Base-by-base conservation (phyloP, 2,888 invertebrate species). In the Heteromurus nitidus region DNA sequence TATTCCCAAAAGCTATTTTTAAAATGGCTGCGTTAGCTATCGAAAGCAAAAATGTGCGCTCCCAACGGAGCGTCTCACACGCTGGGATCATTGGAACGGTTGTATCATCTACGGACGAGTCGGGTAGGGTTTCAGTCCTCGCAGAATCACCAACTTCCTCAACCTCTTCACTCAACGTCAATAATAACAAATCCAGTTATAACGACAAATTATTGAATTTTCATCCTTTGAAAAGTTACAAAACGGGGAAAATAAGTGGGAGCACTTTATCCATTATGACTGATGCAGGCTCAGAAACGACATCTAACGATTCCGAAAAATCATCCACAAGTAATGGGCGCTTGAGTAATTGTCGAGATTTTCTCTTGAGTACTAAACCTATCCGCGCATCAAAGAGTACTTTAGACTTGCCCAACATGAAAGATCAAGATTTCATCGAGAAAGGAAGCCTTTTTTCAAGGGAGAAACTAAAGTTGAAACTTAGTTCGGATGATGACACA, bases 151-250 rank as follows among this genome's bases (percentile, higher is more conserved):
- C 69, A 9, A 67, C 75, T 18, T 42, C 67, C 18, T 75, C 75
- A 55, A 22, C 58, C 0, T 75, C 67, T 1, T 26, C 22, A 55
- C 20, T 73, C 20, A 75, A 75, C 18, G 58, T 55, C 7, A 58
- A 44, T 28, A 68, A 50, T 28, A 50, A 68, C 24, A 16, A 55
- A 3, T 50, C 31, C 1, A 3, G 1, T 5, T 30, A 60, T n/a
- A 26, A 26, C n/a, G 22, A 7, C 0, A 70, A 77, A 9, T 68
- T 60, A 16, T 68, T 80, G 50, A 74, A 68, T 42, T 80, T 80
- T 44, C 80, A 80, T 30, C 80, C 80, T 18, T 28, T 80, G 22
- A 80, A 80, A 60, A 80, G 80, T 47, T 80, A 80, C 18, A 80
- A 74, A 69, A 80, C 80, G 1, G 80, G 80, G 3, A 74, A 74